phyloP scores from a whole-genome alignment of 1,140 invertebrate species.

The Aricia agestis region DNA sequence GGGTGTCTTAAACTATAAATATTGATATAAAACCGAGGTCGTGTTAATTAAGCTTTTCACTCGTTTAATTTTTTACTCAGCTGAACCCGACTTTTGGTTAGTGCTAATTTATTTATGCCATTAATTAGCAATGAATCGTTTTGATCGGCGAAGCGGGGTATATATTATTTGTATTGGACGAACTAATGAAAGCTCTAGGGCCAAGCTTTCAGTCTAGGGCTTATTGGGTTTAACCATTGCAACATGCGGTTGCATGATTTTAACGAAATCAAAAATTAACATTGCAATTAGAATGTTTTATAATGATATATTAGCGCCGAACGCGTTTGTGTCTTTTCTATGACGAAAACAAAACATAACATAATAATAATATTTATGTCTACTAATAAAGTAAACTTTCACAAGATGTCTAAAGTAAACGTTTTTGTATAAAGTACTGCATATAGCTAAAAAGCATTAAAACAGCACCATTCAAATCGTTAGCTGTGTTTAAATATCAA shows the following conservation, averaged over 20 bases:
- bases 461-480: background rate
- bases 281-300: background rate
- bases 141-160: slow-evolving; percentile 52
- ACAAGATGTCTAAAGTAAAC: too few species aligned
- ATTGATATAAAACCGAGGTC: slow-evolving; percentile 65
- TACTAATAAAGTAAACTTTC: background rate
- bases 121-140: slow-evolving; percentile 68
- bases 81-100: slow-evolving; percentile 59
- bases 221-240: too few species aligned
- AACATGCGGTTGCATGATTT: too few species aligned
- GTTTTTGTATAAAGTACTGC: too few species aligned
- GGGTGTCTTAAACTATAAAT: slow-evolving; percentile 73
- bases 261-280: background rate
- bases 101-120: slow-evolving; percentile 62
- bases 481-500: too few species aligned
- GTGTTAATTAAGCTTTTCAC: slow-evolving; percentile 70
- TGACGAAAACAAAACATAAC: background rate
- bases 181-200: background rate
- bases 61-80: slow-evolving; percentile 69
- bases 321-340: background rate
- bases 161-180: background rate
- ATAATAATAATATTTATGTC: background rate
- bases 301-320: background rate
- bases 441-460: too few species aligned
- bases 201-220: too few species aligned